These are phyloP conservation scores for Scaptodrosophila lebanonensis DNA, from an alignment of 1,140 invertebrate species.

Conservation along the genomic window DNA sequence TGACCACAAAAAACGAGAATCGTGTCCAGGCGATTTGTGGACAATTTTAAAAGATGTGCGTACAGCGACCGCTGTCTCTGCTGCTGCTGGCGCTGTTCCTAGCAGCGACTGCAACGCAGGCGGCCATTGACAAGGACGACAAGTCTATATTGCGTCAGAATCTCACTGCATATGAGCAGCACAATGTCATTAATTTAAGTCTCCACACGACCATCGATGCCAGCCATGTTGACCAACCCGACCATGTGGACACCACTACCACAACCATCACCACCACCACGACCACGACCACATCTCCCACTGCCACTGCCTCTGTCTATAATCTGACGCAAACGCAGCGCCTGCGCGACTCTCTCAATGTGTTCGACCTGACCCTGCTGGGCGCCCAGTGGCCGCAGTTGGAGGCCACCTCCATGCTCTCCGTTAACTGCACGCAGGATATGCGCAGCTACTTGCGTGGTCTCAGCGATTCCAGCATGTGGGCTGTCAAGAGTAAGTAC, in stretches of 20 bases:
- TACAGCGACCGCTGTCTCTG: conserved; percentile 31
- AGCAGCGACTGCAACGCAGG: conserved; percentile 14
- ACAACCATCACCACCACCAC: not conserved
- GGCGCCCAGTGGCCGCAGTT: conserved; percentile 77
- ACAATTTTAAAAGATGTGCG: conserved; percentile 26
- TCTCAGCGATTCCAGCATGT: conserved; percentile 80
- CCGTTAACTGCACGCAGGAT: conserved; percentile 79
- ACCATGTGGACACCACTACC: conserved; percentile 4
- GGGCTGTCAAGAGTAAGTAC: conserved; percentile 86
- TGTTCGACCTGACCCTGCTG: conserved; percentile 79
- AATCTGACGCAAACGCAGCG: conserved; percentile 66
- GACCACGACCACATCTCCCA: conserved; percentile 2
- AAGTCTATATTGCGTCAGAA: conserved; percentile 20
- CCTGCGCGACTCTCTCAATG: conserved; percentile 78
- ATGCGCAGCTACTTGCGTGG: conserved; percentile 82
- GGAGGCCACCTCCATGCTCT: conserved; percentile 57
- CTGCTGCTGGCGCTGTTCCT: conserved; percentile 17
- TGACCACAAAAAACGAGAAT: conserved; percentile 22
- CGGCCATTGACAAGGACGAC: conserved; percentile 59
- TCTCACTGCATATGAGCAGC: conserved; percentile 31
- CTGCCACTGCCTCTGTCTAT: conserved; percentile 5
- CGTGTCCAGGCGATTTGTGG: conserved; percentile 57
- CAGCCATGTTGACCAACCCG: not conserved
- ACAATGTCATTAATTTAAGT: conserved; percentile 59
- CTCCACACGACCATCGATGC: conserved; percentile 29